phyloP scores from a whole-genome alignment of 2,113 vertebrate genomes.

The Anarhynchus alexandrinus region DNA sequence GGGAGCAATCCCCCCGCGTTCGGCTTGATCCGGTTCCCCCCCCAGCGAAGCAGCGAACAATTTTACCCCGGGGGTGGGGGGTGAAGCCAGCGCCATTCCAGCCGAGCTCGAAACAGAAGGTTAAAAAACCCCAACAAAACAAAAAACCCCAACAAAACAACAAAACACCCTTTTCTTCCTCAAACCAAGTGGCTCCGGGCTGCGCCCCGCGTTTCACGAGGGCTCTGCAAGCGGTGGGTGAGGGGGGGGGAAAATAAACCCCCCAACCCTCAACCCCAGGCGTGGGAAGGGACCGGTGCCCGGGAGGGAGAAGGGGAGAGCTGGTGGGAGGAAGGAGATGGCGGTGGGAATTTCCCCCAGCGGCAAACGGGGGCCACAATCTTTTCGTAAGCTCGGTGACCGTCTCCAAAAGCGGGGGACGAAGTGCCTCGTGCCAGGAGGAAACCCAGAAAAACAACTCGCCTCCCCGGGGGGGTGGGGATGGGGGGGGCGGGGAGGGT shows the following conservation, averaged over 20 bases:
- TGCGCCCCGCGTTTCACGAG: neutral
- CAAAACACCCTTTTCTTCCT: constrained; percentile 18
- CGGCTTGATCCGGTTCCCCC: rapidly evolving
- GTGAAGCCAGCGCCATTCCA: neutral
- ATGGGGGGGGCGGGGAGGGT: too few relatives aligned
- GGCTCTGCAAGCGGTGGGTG: neutral
- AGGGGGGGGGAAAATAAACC: neutral
- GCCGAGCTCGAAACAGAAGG: neutral
- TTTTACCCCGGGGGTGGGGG: neutral
- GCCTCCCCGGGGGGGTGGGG: neutral
- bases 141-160: neutral
- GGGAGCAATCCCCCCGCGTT: neutral
- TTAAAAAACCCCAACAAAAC: neutral
- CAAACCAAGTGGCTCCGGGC: neutral
- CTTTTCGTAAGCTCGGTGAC: neutral
- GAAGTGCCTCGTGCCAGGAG: neutral
- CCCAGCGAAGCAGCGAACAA: rapidly evolving
- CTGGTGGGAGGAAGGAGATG: neutral
- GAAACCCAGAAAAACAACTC: neutral
- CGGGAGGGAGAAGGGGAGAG: neutral
- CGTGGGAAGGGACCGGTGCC: neutral
- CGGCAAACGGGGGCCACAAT: neutral
- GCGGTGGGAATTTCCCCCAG: neutral
- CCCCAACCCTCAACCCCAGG: rapidly evolving
- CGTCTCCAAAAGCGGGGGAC: neutral